Evolutionary conservation across 2,888 invertebrate genomes (phyloP).

Genomic region (Rhogogaster chlorosoma): DNA sequence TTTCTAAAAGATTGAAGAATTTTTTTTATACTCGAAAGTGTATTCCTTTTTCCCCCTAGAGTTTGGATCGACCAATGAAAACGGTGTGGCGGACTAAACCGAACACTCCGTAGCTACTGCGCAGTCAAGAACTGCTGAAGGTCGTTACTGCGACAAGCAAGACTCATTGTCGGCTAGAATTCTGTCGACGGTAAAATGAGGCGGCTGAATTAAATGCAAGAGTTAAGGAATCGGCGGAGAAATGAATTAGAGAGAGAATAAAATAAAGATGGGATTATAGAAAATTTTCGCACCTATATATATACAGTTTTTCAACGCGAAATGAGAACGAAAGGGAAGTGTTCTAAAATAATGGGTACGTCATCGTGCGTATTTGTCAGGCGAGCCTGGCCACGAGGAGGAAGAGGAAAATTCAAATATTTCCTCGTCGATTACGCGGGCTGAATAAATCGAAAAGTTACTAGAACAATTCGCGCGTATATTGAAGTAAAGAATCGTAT

Average conservation of each 20-base stretch:
- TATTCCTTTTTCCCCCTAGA: not conserved
- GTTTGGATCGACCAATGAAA: not conserved
- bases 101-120: slow-evolving; percentile 32
- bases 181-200: slow-evolving; percentile 29
- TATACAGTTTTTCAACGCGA: not conserved
- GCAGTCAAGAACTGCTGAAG: slow-evolving; percentile 49
- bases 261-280: not conserved
- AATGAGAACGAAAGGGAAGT: not conserved
- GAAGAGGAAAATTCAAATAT: slow-evolving; percentile 3
- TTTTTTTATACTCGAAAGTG: not conserved
- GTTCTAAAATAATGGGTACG: not conserved
- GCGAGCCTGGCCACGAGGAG: not conserved
- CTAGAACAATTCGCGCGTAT: not conserved
- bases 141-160: slow-evolving; percentile 50
- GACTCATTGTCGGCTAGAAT: slow-evolving; percentile 39
- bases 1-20: no score
- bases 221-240: not conserved
- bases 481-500: not conserved
- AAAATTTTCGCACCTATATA: no score
- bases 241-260: not conserved
- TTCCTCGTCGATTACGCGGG: slow-evolving; percentile 5
- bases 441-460: not conserved
- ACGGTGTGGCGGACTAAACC: not conserved
- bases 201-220: slow-evolving; percentile 2
- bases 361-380: not conserved